Evolutionary conservation across 2,888 invertebrate species (phyloP).

Genomic region (Glomeris marginata): DNA sequence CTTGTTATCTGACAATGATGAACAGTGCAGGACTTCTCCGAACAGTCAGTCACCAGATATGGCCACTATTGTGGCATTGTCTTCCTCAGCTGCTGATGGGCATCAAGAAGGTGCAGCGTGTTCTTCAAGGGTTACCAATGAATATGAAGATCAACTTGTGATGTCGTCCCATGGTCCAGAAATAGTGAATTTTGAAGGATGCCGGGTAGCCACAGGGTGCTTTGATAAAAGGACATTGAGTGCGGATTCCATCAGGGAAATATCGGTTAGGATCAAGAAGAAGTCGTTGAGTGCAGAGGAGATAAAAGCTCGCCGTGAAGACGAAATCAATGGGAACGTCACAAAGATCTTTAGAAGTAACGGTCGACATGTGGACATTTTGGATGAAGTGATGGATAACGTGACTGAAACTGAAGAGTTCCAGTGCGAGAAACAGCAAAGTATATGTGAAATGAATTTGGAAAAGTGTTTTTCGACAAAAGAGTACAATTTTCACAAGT

Average conservation of each 20-base stretch:
- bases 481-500: no score
- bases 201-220: no score
- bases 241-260: no score
- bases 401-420: neutral
- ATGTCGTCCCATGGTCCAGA: no score
- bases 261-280: no score
- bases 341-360: neutral
- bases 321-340: conserved; percentile 11
- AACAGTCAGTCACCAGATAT: conserved; percentile 40
- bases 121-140: neutral
- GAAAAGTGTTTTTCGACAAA: no score
- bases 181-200: no score
- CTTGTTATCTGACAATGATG: conserved; percentile 46
- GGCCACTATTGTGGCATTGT: neutral
- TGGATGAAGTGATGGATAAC: neutral
- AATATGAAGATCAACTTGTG: no score
- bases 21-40: conserved; percentile 44
- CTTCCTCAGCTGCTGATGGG: neutral
- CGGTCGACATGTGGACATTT: no score
- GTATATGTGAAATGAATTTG: neutral
- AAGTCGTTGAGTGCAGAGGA: no score
- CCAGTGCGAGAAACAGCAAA: neutral
- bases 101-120: neutral
- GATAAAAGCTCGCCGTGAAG: conserved; percentile 3
- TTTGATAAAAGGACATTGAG: no score